These are phyloP conservation scores for Danaus plexippus DNA, from an alignment of 1,140 invertebrate genomes.

Conservation along the genomic window DNA sequence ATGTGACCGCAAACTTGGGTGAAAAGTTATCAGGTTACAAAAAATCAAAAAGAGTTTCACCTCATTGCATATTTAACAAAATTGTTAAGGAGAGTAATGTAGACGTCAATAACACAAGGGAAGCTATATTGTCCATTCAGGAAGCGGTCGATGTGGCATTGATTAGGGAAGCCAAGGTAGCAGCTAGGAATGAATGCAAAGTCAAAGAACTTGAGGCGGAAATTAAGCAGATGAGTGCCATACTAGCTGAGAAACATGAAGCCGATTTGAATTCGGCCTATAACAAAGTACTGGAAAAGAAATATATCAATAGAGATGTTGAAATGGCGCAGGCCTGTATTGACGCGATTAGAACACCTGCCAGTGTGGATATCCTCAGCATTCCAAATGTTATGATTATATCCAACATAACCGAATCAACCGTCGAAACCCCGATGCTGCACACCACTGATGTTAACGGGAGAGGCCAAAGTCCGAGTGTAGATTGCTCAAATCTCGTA, in stretches of 20 bases:
- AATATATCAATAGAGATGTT: constrained; percentile 40
- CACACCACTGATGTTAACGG: too few relatives aligned
- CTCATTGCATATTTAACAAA: constrained; percentile 53
- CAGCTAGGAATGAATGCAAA: constrained; percentile 55
- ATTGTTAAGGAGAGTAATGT: constrained; percentile 60
- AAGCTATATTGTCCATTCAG: constrained; percentile 58
- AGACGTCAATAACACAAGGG: constrained; percentile 45
- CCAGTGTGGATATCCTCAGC: constrained; percentile 26
- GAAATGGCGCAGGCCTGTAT: constrained; percentile 60
- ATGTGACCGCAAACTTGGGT: constrained; percentile 66
- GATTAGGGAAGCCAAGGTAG: constrained; percentile 52
- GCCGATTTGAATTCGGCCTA: constrained; percentile 41
- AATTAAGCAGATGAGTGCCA: constrained; percentile 60
- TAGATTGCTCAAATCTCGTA: too few relatives aligned
- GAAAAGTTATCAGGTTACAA: constrained; percentile 63
- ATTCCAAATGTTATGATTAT: too few relatives aligned
- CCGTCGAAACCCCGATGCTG: too few relatives aligned
- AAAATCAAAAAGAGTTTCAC: constrained; percentile 38
- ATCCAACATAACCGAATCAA: too few relatives aligned
- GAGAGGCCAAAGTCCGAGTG: too few relatives aligned
- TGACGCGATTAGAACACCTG: constrained; percentile 44
- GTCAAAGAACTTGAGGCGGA: constrained; percentile 60
- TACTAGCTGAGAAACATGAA: constrained; percentile 55
- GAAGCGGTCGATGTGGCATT: constrained; percentile 58
- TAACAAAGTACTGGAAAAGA: constrained; percentile 45